Evolutionary conservation across 2,113 vertebrate genomes (phyloP).

Genomic region (Mormoops blainvillei): DNA sequence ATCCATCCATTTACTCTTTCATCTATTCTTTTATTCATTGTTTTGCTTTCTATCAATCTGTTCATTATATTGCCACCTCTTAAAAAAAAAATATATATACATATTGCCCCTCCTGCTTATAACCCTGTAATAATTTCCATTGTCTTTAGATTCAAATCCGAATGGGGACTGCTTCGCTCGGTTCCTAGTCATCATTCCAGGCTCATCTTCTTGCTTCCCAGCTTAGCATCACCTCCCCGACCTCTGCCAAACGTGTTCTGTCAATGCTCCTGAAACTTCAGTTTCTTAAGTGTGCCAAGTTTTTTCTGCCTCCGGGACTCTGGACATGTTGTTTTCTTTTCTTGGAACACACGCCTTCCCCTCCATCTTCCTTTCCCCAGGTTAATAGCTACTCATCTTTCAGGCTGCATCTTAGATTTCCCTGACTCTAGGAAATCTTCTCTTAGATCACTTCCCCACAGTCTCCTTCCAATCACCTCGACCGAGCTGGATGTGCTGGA

Average conservation of each 20-base stretch:
- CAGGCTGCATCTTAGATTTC: not conserved
- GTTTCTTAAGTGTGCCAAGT: not conserved
- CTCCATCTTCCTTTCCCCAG: too few relatives aligned
- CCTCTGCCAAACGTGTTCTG: not conserved
- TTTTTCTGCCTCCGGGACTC: not conserved
- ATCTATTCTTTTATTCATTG: not conserved
- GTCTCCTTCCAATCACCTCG: not conserved
- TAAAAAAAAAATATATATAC: not conserved
- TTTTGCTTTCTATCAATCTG: not conserved
- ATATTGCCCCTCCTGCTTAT: not conserved
- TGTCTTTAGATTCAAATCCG: not conserved
- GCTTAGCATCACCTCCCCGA: not conserved
- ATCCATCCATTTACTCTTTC: not conserved
- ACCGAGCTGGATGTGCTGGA: not conserved
- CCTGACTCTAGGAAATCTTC: not conserved
- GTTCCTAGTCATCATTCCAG: not conserved
- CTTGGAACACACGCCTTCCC: not conserved
- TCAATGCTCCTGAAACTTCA: not conserved
- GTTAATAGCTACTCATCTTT: not conserved
- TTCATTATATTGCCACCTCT: not conserved
- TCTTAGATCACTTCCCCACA: not conserved
- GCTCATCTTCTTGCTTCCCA: not conserved
- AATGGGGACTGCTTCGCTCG: not conserved
- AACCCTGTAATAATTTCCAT: not conserved
- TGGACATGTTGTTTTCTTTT: not conserved